Evolutionary conservation across 2,797 vertebrate genomes (phyloP), one percentile per base, ranked within the genome.

Genomic region (Fistularia tabacaria): DNA sequence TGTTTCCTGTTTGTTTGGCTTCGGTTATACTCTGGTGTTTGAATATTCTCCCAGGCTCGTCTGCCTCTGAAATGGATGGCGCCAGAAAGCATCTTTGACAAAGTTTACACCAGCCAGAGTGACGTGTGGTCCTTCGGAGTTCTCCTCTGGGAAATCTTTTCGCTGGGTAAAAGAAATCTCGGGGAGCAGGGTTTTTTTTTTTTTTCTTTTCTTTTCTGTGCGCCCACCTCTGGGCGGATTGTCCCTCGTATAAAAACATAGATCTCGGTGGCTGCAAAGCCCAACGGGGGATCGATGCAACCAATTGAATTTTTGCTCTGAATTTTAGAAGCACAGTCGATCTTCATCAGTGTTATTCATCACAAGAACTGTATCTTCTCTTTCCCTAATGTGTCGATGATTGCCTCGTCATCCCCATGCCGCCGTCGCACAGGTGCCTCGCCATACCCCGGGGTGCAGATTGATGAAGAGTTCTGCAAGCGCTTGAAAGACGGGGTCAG

Each of bases 1-100:
- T 54, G 8, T 7, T 50, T 49, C 54, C 10, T 57, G 44, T 63
- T 60, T 46, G 15, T 15, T 43, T 41, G 46, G 49, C 40, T 39
- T 3, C 12, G 57, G 13, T 13, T 54, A n/a, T 61, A 42, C 56
- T 38, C 38, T 59, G 43, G 3, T 57, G 50, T 60, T 57, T 53
- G 14, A 25, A 42, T 45, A 41, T 41, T 56, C 55, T 64, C 47
- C 8, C 82, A 99, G 97, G 97, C 95, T 54, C 94, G 97, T 51
- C 92, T 99, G 56, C 97, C 97, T 42, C 83, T 99, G 68, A 99
- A 99, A 85, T 99, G 97, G 97, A 99, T 99, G 97, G 96, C 97
- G 51, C 97, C 97, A 0, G 97, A 99, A 84, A 99, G 97, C 67
- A 99, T 99, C 85, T 99, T 99, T 0, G 97, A 99, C 84, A 99